Evolutionary conservation across 1,140 invertebrate species (phyloP), one percentile per base, ranked within the genome.

Genomic region (Aphelinus atriplicis): DNA sequence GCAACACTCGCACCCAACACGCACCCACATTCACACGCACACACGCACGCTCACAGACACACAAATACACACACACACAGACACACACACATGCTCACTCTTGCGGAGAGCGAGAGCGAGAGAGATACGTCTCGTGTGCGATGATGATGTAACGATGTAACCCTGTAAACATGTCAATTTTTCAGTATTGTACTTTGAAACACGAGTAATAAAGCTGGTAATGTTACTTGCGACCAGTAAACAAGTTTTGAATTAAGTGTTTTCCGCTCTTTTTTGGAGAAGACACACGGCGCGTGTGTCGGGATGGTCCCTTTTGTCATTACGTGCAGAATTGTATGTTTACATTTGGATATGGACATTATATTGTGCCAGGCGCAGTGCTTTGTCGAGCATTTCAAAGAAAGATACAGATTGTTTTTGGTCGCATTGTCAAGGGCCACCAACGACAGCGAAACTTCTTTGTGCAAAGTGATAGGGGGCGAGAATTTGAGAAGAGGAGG

Each of bases 151-250:
- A 7, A 64, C 51, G 61, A 75, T 78, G 43, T 53, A 46, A 64
- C 47, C 7, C 50, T 53, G 63, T 53, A 61, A 66, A 66, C 55
- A 51, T 71, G 68, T 67, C 74, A 76, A 71, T 76, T 71, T 76
- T 76, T 76, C 74, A 76, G 74, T 76, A 76, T 76, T 76, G 74
- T 65, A 71, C 55, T 71, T 75, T 75, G 51, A 45, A 63, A 75
- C 26, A 62, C 42, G 73, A 68, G 45, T 75, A 75, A 69, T 58
- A 75, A 63, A 55, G 26, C n/a, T 26, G 48, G 46, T 9, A 53
- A 5, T 45, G 42, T 61, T 50, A 43, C 42, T 60, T 55, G 48
- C 10, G 9, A 26, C 26, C 43, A 58, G 9, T 58, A 50, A 66
- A 53, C 7, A 6, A 26, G 5, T 68, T 55, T 68, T 68, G 68